A percentile compares a stretch with the other conserved stretches of the same genome.
These are phyloP conservation scores for Hestina assimilis DNA, from an alignment of 1,140 invertebrate genomes.

Conservation along the genomic window DNA sequence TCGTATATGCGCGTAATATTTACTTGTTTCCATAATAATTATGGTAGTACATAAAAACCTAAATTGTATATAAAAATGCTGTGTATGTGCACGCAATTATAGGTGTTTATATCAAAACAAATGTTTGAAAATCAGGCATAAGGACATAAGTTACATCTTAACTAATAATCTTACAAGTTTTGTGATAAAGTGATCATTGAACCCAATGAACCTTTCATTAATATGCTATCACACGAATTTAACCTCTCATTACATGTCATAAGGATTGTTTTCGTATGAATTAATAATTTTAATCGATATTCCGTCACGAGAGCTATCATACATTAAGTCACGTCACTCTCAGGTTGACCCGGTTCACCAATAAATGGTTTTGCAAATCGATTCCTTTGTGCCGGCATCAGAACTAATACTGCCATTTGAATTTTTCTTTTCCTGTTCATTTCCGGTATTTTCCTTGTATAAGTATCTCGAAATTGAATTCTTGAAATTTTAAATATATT, in stretches of 20 bases:
- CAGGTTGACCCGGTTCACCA: constrained; percentile 17
- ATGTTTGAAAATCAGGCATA: no score
- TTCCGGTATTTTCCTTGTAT: background rate
- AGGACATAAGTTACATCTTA: no score
- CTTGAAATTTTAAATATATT: no score
- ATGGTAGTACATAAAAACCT: no score
- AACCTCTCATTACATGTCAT: background rate
- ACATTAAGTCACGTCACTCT: constrained; percentile 13
- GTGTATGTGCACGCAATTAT: no score
- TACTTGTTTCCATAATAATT: no score
- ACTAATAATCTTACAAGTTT: no score
- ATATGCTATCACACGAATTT: background rate
- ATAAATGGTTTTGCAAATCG: constrained; percentile 13
- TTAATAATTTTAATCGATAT: background rate
- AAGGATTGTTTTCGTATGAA: background rate
- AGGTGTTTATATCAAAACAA: no score
- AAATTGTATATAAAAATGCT: no score
- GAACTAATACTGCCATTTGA: constrained; percentile 7
- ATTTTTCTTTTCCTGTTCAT: background rate
- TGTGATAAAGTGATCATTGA: background rate
- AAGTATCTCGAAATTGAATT: background rate
- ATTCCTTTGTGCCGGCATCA: constrained; percentile 10
- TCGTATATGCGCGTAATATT: no score
- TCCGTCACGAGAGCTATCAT: constrained; percentile 2
- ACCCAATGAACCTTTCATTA: background rate